Conservation (phyloP, 2,797 vertebrate species). For the Onychomys arenicola region DNA sequence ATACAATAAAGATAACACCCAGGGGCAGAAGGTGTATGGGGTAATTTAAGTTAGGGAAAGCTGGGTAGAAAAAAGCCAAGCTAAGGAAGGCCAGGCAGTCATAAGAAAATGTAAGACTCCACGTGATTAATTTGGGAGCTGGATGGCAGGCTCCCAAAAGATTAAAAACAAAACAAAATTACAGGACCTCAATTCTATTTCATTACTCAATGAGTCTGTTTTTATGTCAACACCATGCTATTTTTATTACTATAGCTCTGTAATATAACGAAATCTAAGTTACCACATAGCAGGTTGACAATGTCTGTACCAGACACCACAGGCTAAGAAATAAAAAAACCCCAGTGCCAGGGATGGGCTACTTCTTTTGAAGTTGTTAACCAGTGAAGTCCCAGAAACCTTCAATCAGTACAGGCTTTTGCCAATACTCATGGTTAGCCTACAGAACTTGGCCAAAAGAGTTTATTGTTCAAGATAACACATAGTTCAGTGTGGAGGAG, state of each 20-base stretch:
- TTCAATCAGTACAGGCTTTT: background rate
- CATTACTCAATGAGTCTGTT: background rate
- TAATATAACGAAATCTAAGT: background rate
- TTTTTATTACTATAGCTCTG: background rate
- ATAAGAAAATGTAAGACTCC: too few relatives aligned
- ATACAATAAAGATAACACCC: too few relatives aligned
- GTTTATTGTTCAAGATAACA: background rate
- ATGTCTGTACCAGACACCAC: background rate
- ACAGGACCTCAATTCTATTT: background rate
- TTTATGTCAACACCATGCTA: background rate
- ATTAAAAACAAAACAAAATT: too few relatives aligned
- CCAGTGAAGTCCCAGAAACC: background rate
- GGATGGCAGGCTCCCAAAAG: too few relatives aligned
- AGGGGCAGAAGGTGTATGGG: too few relatives aligned
- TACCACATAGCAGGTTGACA: background rate
- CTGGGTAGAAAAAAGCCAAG: too few relatives aligned
- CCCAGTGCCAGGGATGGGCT: background rate
- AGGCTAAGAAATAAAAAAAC: background rate
- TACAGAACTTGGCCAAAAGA: background rate
- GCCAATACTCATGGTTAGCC: background rate
- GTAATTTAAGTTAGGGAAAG: too few relatives aligned
- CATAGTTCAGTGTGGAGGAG: background rate
- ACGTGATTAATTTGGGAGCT: too few relatives aligned
- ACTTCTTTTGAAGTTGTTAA: background rate
- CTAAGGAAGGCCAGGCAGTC: too few relatives aligned